Conservation (phyloP, 2,888 invertebrate species). For the Choristoneura rosaceana region DNA sequence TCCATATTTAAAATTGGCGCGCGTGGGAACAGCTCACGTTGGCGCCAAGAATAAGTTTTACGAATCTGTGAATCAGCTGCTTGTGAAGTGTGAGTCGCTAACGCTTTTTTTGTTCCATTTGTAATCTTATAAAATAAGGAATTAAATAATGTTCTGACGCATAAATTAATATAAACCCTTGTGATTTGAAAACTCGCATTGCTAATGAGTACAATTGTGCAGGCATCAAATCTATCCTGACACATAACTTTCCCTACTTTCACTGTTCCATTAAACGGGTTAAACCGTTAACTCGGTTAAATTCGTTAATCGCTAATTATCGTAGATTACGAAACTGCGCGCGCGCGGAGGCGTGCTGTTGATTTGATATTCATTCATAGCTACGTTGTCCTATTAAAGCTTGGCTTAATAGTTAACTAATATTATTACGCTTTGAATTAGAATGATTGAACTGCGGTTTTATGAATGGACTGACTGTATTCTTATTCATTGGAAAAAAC, state of each 20-base stretch:
- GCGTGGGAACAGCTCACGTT: constrained; percentile 30
- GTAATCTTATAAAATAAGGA: not conserved
- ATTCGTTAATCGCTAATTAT: constrained; percentile 28
- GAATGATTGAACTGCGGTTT: not conserved
- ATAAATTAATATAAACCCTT: no score
- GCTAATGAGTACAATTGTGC: not conserved
- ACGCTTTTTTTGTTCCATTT: not conserved
- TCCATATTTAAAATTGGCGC: constrained; percentile 18
- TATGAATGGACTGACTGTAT: not conserved
- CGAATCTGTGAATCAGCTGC: constrained; percentile 15
- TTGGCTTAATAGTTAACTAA: not conserved
- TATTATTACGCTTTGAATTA: no score
- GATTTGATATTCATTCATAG: constrained; percentile 15
- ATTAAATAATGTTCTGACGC: not conserved
- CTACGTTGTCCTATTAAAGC: not conserved
- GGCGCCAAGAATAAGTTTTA: constrained; percentile 21
- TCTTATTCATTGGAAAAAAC: not conserved
- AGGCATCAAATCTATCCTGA: not conserved
- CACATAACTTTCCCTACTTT: constrained; percentile 23
- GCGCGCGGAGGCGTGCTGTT: constrained; percentile 14
- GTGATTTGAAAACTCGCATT: not conserved
- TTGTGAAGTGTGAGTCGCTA: not conserved
- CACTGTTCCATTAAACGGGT: constrained; percentile 13
- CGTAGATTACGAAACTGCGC: constrained; percentile 3
- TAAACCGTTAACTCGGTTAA: constrained; percentile 36